A percentile compares a stretch with the other conserved stretches of the same genome.
These are phyloP conservation scores for Drosophila virilis DNA, from an alignment of 1,140 invertebrate genomes.

Conservation along the genomic window DNA sequence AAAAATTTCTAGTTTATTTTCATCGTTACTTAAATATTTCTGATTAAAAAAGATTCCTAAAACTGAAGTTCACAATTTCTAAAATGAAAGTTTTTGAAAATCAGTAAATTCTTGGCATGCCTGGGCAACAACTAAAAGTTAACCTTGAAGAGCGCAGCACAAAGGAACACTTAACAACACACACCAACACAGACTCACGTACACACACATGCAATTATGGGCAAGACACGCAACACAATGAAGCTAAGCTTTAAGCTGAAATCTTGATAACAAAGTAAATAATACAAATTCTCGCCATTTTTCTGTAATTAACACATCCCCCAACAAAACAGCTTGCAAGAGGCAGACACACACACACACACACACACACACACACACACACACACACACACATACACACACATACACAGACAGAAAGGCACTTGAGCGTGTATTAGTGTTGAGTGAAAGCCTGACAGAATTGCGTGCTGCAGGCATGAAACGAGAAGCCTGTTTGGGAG, in stretches of 20 bases:
- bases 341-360: constrained; percentile 31
- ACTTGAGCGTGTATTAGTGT: constrained; percentile 38
- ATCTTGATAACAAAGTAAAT: constrained; percentile 79
- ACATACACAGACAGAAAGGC: constrained; percentile 17
- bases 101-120: constrained; percentile 7
- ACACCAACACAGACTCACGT: constrained; percentile 12
- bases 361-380: constrained; percentile 21
- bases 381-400: too few relatives aligned
- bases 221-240: constrained; percentile 48
- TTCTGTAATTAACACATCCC: constrained; percentile 80
- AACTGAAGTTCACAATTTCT: neutral
- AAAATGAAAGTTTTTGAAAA: neutral
- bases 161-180: constrained; percentile 25
- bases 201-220: constrained; percentile 36
- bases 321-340: constrained; percentile 50
- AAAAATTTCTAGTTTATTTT: neutral
- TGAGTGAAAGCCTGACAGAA: constrained; percentile 65
- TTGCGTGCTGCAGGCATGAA: constrained; percentile 69
- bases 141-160: constrained; percentile 34
- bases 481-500: constrained; percentile 26
- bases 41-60: neutral
- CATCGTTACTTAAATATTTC: neutral
- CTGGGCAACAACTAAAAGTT: constrained; percentile 18
- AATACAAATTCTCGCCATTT: constrained; percentile 80
- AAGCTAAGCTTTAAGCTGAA: constrained; percentile 46